A percentile compares a stretch with the other conserved stretches of the same genome.
phyloP scores from a whole-genome alignment of 2,888 invertebrate genomes.

The Marronus borbonicus region DNA sequence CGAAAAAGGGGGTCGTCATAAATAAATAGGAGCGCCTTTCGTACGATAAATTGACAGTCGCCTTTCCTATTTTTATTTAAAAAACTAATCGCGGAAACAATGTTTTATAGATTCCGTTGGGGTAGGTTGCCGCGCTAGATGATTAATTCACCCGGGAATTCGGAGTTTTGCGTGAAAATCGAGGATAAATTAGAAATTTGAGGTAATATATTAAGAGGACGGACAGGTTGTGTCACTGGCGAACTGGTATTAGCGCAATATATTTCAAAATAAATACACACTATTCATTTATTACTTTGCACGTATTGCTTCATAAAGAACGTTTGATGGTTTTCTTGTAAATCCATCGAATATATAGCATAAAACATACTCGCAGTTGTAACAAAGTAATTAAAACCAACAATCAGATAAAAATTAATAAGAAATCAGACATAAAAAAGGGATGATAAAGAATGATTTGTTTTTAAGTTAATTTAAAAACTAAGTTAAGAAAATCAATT shows the following conservation, averaged over 20 bases:
- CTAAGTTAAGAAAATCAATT: too few relatives aligned
- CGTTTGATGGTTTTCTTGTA: too few relatives aligned
- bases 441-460: too few relatives aligned
- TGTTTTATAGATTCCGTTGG: conserved; percentile 22
- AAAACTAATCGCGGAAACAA: conserved; percentile 25
- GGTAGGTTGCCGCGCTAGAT: conserved; percentile 9
- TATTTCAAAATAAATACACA: background rate
- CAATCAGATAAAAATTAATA: too few relatives aligned
- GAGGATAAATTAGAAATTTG: conserved; percentile 7
- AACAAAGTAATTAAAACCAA: too few relatives aligned
- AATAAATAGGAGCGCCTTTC: conserved; percentile 3
- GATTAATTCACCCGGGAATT: conserved; percentile 18
- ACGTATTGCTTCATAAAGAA: background rate
- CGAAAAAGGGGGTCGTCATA: conserved; percentile 33
- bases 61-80: conserved; percentile 30
- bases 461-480: too few relatives aligned
- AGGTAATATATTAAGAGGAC: conserved; percentile 16
- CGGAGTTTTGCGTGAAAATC: conserved; percentile 3
- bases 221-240: background rate
- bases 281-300: background rate
- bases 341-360: too few relatives aligned
- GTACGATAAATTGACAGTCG: conserved; percentile 26
- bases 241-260: background rate
- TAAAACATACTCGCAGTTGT: too few relatives aligned
- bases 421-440: too few relatives aligned